Conservation (phyloP, 2,797 vertebrate species). For the Microhierax caerulescens region DNA sequence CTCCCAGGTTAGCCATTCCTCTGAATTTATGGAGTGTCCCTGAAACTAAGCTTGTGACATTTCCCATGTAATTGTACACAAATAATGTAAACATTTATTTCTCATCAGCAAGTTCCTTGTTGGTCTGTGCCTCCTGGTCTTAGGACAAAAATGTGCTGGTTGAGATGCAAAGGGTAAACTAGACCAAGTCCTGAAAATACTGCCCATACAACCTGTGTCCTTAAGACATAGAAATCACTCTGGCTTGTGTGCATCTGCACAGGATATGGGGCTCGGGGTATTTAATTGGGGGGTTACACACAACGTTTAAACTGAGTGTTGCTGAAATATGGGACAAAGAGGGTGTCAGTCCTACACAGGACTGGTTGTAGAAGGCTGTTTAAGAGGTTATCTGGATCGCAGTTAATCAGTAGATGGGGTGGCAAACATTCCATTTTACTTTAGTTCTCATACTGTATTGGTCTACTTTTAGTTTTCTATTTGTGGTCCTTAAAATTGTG, state of each 20-base stretch:
- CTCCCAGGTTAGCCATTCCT: neutral
- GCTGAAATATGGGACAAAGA: neutral
- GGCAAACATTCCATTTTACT: neutral
- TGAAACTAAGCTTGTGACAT: neutral
- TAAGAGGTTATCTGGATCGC: neutral
- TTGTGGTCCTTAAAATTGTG: neutral
- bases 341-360: neutral
- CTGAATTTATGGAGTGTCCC: neutral
- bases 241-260: neutral
- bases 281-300: neutral
- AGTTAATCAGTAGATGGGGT: neutral
- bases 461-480: neutral
- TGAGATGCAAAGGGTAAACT: neutral
- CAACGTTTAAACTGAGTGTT: neutral
- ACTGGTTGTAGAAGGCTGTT: neutral
- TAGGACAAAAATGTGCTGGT: neutral
- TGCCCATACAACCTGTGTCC: neutral
- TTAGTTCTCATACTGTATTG: neutral
- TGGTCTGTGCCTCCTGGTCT: neutral
- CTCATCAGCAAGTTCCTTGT: neutral
- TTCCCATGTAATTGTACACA: neutral
- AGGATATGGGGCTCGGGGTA: neutral
- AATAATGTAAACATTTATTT: neutral
- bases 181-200: neutral
- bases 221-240: neutral